Percentiles rank a stretch among this genome's conserved stretches.
phyloP scores from a whole-genome alignment of 2,888 invertebrate genomes.

The Orchesella flavescens region DNA sequence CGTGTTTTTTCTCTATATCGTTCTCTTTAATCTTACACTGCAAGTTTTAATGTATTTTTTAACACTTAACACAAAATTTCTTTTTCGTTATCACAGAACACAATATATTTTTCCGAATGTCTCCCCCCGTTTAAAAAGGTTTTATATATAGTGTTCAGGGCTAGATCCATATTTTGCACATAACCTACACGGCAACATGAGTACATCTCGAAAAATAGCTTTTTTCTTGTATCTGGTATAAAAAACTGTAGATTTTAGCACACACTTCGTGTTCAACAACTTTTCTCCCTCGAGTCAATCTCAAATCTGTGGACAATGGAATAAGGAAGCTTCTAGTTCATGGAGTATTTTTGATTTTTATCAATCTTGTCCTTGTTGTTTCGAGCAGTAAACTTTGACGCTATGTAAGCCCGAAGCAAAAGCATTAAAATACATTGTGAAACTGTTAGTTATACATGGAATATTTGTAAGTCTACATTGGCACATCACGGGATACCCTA shows the following conservation, averaged over 20 bases:
- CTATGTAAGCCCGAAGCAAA: not conserved
- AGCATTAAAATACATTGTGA: too few relatives aligned
- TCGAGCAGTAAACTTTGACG: too few relatives aligned
- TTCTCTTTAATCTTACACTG: not conserved
- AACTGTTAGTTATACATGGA: too few relatives aligned
- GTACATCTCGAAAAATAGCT: not conserved
- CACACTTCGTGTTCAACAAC: slow-evolving; percentile 46
- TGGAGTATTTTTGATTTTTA: slow-evolving; percentile 19
- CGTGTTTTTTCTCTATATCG: too few relatives aligned
- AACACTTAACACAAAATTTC: slow-evolving; percentile 3
- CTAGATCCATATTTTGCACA: too few relatives aligned
- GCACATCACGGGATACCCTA: not conserved
- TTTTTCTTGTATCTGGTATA: not conserved
- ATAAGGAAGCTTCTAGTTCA: slow-evolving; percentile 3
- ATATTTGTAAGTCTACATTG: too few relatives aligned
- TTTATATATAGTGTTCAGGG: not conserved
- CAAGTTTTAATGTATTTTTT: slow-evolving; percentile 17
- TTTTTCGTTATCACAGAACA: not conserved
- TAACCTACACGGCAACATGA: too few relatives aligned
- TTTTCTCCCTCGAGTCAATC: slow-evolving; percentile 24
- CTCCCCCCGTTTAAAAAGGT: not conserved
- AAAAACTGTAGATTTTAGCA: too few relatives aligned
- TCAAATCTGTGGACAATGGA: slow-evolving; percentile 3
- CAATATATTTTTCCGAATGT: not conserved
- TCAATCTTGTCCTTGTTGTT: not conserved